phyloP scores from a whole-genome alignment of 2,797 vertebrate genomes.

The Anguilla pacifica region DNA sequence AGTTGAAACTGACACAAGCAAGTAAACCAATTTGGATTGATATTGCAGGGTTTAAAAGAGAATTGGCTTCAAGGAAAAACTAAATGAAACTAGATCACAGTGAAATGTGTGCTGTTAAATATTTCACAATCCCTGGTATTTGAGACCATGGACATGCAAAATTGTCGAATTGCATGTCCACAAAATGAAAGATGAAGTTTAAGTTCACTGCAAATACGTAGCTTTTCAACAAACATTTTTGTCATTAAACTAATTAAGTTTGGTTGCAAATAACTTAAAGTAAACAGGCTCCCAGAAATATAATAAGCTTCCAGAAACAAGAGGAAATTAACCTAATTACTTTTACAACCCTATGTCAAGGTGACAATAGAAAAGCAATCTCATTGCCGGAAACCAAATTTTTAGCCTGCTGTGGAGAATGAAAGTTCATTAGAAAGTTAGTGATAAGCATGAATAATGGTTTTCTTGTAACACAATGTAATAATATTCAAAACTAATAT shows the following conservation, averaged over 20 bases:
- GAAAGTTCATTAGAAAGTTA: constrained; percentile 15
- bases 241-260: constrained; percentile 10
- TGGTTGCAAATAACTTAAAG: neutral
- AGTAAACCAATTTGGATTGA: neutral
- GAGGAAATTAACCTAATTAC: constrained; percentile 20
- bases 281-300: constrained; percentile 5
- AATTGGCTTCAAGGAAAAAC: neutral
- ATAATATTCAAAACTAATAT: constrained; percentile 21
- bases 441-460: constrained; percentile 26
- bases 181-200: constrained; percentile 10
- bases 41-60: neutral
- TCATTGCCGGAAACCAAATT: constrained; percentile 8
- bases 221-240: constrained; percentile 11
- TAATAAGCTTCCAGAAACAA: constrained; percentile 2
- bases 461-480: neutral
- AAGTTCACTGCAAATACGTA: neutral
- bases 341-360: constrained; percentile 18
- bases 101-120: neutral
- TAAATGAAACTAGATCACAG: neutral
- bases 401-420: constrained; percentile 23
- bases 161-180: neutral
- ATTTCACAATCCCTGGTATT: neutral
- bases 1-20: neutral
- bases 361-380: constrained; percentile 17
- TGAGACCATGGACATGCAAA: neutral